Conservation (phyloP, 2,113 vertebrate genomes). For the Orycteropus afer region DNA sequence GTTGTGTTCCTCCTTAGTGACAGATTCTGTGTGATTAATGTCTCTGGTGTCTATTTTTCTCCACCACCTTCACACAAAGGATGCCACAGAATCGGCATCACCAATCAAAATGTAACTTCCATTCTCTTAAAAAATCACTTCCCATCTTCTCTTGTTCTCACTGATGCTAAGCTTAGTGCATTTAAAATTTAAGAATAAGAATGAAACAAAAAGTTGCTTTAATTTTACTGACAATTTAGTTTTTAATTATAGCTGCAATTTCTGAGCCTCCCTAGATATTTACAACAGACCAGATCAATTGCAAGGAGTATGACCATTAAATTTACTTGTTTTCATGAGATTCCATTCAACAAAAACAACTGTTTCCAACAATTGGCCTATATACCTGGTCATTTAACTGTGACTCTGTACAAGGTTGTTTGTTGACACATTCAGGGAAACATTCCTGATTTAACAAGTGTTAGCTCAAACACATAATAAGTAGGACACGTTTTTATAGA, state of each 20-base stretch:
- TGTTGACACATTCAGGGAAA: constrained; percentile 48
- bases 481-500: not conserved
- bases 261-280: constrained; percentile 68
- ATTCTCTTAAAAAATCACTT: not conserved
- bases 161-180: not conserved
- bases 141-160: constrained; percentile 37
- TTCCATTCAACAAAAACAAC: constrained; percentile 65
- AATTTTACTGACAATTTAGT: constrained; percentile 61
- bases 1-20: constrained; percentile 75
- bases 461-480: constrained; percentile 61
- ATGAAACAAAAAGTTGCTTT: constrained; percentile 26
- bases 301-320: constrained; percentile 71
- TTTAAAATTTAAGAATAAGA: constrained; percentile 65
- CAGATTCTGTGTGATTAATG: constrained; percentile 76
- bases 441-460: constrained; percentile 68
- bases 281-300: constrained; percentile 56
- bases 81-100: not conserved
- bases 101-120: constrained; percentile 55
- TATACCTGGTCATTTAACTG: constrained; percentile 68
- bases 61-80: constrained; percentile 65
- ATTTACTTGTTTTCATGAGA: constrained; percentile 67
- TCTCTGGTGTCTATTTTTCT: constrained; percentile 66
- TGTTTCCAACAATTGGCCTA: constrained; percentile 75
- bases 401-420: constrained; percentile 69
- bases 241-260: constrained; percentile 51